Conservation (phyloP, 1,140 invertebrate species). For the Epicauta chinensis region DNA sequence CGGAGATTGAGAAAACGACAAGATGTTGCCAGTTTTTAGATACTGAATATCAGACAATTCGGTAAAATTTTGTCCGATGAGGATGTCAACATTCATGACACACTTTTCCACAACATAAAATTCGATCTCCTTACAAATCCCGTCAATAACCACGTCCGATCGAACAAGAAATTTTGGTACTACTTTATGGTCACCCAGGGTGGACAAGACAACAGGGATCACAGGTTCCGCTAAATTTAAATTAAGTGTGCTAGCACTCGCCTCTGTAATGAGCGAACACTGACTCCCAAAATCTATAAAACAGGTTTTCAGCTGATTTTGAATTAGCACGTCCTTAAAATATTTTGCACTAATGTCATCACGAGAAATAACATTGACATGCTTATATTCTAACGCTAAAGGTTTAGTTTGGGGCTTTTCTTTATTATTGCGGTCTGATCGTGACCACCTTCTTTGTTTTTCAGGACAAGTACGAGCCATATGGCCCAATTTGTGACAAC, state of each 20-base stretch:
- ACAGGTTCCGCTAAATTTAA: not conserved
- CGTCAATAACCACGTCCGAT: not conserved
- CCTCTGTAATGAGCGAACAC: slow-evolving; percentile 3
- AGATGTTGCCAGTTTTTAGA: not conserved
- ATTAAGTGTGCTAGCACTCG: not conserved
- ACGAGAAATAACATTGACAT: not conserved
- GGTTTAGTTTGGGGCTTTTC: too few relatives aligned
- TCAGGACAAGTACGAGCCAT: too few relatives aligned
- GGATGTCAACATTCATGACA: slow-evolving; percentile 3
- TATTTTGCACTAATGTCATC: not conserved
- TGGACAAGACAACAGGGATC: not conserved
- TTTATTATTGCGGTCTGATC: too few relatives aligned
- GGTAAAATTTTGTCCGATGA: slow-evolving; percentile 20
- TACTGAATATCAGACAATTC: slow-evolving; percentile 4
- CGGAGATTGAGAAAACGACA: not conserved
- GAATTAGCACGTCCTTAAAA: not conserved
- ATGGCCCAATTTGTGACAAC: too few relatives aligned
- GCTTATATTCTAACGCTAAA: slow-evolving; percentile 3
- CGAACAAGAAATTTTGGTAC: not conserved
- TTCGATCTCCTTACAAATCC: not conserved
- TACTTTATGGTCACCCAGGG: not conserved
- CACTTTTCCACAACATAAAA: slow-evolving; percentile 1
- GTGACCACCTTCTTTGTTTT: too few relatives aligned
- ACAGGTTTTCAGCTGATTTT: not conserved
- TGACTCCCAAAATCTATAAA: slow-evolving; percentile 20